phyloP scores from a whole-genome alignment of 2,113 vertebrate genomes.

The Lycocorax pyrrhopterus region DNA sequence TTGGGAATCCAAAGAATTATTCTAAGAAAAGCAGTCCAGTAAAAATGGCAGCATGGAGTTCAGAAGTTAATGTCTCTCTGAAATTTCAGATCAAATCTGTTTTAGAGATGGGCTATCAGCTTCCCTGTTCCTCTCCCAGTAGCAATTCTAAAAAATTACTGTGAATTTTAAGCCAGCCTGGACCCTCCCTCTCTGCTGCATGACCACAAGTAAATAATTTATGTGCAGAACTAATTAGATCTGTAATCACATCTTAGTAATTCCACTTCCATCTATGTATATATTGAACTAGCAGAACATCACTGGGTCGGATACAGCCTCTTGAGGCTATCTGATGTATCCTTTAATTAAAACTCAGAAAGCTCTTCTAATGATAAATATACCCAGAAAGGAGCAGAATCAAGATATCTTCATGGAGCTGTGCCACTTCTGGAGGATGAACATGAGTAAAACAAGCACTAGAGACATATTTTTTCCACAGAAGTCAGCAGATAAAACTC shows the following conservation, averaged over 20 bases:
- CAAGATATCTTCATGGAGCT: neutral
- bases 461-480: neutral
- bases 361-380: neutral
- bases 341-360: constrained; percentile 34
- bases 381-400: neutral
- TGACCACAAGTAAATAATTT: neutral
- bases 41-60: neutral
- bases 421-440: neutral
- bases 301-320: neutral
- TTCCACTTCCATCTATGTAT: neutral
- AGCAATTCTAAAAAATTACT: neutral
- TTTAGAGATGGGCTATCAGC: neutral
- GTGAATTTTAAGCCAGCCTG: neutral
- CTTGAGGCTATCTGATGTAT: neutral
- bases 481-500: neutral
- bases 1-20: neutral
- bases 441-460: neutral
- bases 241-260: neutral
- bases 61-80: neutral
- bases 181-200: neutral
- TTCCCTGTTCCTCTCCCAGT: neutral
- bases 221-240: neutral
- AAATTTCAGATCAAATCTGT: neutral
- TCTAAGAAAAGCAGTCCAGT: neutral
- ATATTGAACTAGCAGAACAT: neutral